Percentiles rank a stretch among this genome's conserved stretches.
phyloP scores from a whole-genome alignment of 2,113 vertebrate genomes.

The Lanius collurio region DNA sequence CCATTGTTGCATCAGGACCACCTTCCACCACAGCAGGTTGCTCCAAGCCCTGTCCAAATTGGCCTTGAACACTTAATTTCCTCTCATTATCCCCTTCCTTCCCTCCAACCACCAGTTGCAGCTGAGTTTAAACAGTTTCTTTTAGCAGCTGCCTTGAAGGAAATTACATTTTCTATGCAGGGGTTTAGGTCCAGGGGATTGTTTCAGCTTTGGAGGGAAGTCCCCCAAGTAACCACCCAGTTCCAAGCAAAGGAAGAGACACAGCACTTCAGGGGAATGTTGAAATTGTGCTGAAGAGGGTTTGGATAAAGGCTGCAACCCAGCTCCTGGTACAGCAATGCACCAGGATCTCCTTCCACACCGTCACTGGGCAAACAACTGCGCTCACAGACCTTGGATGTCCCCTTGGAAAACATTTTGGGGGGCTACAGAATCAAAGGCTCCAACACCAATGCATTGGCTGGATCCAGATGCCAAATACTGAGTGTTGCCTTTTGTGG shows the following conservation, averaged over 20 bases:
- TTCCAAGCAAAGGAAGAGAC: not conserved
- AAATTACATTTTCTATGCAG: not conserved
- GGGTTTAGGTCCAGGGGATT: not conserved
- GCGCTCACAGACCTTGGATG: not conserved
- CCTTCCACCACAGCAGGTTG: not conserved
- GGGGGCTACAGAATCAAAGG: not conserved
- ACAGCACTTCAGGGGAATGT: not conserved
- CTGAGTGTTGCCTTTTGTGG: not conserved
- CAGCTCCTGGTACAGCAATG: not conserved
- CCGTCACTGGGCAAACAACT: fast-evolving
- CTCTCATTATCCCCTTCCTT: not conserved
- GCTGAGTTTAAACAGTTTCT: not conserved
- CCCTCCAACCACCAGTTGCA: not conserved
- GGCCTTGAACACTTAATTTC: not conserved
- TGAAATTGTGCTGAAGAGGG: not conserved
- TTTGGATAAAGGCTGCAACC: not conserved
- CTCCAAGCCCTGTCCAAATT: not conserved
- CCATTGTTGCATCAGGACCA: not conserved
- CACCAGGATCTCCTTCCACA: not conserved
- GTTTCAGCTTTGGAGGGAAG: not conserved
- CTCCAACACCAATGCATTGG: not conserved
- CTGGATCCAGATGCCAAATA: not conserved
- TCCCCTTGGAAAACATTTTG: not conserved
- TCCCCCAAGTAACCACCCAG: not conserved
- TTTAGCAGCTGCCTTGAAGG: not conserved